These are phyloP conservation scores for Drosophila borealis DNA, from an alignment of 2,888 invertebrate genomes.

Conservation along the genomic window DNA sequence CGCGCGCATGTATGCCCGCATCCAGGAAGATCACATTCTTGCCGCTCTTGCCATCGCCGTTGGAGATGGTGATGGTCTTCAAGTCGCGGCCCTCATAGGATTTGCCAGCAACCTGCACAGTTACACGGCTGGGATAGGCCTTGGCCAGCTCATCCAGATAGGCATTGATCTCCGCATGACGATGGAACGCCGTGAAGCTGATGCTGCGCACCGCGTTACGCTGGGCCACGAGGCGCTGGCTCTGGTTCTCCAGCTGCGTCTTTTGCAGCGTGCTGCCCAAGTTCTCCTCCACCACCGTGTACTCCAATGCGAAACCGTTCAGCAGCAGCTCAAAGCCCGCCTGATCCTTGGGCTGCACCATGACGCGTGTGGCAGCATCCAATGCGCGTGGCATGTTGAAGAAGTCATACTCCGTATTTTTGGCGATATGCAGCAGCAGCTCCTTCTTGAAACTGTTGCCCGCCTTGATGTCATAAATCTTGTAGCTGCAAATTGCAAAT, in stretches of 20 bases:
- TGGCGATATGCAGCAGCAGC: constrained; percentile 66
- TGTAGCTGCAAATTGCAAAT: constrained; percentile 67
- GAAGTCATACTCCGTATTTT: constrained; percentile 77
- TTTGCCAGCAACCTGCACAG: constrained; percentile 86
- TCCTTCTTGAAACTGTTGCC: constrained; percentile 70
- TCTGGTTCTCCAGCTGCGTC: constrained; percentile 62
- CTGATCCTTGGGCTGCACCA: constrained; percentile 81
- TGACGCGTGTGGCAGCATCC: constrained; percentile 72
- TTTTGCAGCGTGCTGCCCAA: constrained; percentile 62
- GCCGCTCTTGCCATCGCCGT: constrained; percentile 83
- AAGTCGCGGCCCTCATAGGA: constrained; percentile 87
- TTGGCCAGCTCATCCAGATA: constrained; percentile 86
- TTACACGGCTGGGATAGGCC: constrained; percentile 86
- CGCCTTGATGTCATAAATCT: constrained; percentile 81
- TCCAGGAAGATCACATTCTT: constrained; percentile 86
- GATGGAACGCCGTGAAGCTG: constrained; percentile 76
- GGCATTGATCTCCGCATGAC: constrained; percentile 85
- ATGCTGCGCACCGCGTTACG: constrained; percentile 52
- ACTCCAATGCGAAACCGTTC: constrained; percentile 60
- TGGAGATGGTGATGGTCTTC: constrained; percentile 88
- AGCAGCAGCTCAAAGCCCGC: constrained; percentile 68
- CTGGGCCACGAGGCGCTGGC: constrained; percentile 40
- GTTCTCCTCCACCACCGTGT: constrained; percentile 66
- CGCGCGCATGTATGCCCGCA: constrained; percentile 88
- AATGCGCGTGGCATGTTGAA: constrained; percentile 74